Percentiles rank a stretch among this genome's conserved stretches.
Evolutionary conservation across 2,888 invertebrate genomes (phyloP).

Genomic region (Apamea crenata): DNA sequence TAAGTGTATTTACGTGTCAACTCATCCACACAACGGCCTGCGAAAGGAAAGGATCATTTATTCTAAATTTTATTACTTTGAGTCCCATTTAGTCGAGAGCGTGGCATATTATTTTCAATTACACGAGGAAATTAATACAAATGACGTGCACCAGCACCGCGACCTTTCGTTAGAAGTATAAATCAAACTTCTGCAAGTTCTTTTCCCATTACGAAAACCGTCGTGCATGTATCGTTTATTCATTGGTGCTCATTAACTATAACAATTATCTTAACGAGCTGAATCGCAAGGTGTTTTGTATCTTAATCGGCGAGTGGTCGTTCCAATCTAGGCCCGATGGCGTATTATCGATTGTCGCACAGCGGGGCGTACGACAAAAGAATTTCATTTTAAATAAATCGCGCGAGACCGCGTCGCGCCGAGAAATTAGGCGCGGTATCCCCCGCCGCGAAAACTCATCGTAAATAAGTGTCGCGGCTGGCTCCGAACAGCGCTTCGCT

Average conservation of each 20-base stretch:
- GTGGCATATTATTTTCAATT: conserved; percentile 56
- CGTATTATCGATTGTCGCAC: conserved; percentile 86
- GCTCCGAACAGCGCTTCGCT: conserved; percentile 75
- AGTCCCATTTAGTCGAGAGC: conserved; percentile 51
- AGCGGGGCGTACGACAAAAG: conserved; percentile 87
- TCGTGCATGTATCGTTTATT: conserved; percentile 57
- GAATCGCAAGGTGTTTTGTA: conserved; percentile 82
- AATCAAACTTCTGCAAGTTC: conserved; percentile 41
- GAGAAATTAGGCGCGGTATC: conserved; percentile 88
- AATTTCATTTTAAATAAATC: conserved; percentile 89
- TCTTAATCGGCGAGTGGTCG: conserved; percentile 83
- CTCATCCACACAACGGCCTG: conserved; percentile 67
- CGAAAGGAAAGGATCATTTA: conserved; percentile 71
- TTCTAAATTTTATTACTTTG: conserved; percentile 66
- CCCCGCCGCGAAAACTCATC: conserved; percentile 89
- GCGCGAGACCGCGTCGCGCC: conserved; percentile 88
- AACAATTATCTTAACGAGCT: conserved; percentile 76
- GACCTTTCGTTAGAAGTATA: conserved; percentile 25
- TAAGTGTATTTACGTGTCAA: conserved; percentile 81
- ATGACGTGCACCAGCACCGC: background rate
- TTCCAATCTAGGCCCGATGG: conserved; percentile 84
- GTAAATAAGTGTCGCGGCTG: conserved; percentile 87
- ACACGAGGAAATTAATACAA: conserved; percentile 44
- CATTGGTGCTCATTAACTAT: conserved; percentile 71
- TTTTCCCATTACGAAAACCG: conserved; percentile 23